Evolutionary conservation across 2,888 invertebrate species (phyloP), one percentile per base, ranked within the genome.

Genomic region (Agonopterix alstromeriana): DNA sequence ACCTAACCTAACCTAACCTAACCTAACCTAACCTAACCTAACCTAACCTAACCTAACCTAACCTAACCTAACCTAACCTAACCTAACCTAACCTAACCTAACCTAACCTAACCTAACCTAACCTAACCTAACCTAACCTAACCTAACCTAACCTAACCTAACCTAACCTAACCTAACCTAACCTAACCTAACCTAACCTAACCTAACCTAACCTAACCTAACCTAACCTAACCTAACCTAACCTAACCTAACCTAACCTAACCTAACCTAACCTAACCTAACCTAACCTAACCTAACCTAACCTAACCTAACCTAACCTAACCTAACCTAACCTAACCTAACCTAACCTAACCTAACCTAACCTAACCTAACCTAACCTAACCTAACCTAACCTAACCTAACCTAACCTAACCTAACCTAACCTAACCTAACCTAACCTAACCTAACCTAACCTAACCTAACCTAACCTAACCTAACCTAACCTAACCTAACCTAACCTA

Each of bases 201-300:
- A 48, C 51, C 48, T 48, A 51, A 51, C 51, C 51, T 51, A 51
- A 51, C 51, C 51, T 51, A 51, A 51, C 51, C 51, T 51, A 51
- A 51, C 51, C 51, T 51, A 51, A 51, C 51, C 48, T 52, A 52
- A 52, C 51, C 51, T 52, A 48, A 52, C 51, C 50, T 48, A 51
- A 52, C 51, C 48, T 48, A 52, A 52, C 51, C 51, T 52, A 52
- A 52, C 51, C 51, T 52, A 52, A 52, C 51, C 51, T 52, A 52
- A 51, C 51, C 51, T 51, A 51, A 51, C 51, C 51, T 51, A 51
- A 51, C 51, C 51, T 48, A 48, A 48, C 51, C 27, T 42, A 46
- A 46, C 50, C 50, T 47, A 50, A 50, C 50, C 50, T 47, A 50
- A 50, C 50, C 50, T 50, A 50, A 50, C 50, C 50, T 47, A 50